Evolutionary conservation across 1,140 invertebrate genomes (phyloP), one percentile per base, ranked within the genome.

Genomic region (Lepidurus arcticus): DNA sequence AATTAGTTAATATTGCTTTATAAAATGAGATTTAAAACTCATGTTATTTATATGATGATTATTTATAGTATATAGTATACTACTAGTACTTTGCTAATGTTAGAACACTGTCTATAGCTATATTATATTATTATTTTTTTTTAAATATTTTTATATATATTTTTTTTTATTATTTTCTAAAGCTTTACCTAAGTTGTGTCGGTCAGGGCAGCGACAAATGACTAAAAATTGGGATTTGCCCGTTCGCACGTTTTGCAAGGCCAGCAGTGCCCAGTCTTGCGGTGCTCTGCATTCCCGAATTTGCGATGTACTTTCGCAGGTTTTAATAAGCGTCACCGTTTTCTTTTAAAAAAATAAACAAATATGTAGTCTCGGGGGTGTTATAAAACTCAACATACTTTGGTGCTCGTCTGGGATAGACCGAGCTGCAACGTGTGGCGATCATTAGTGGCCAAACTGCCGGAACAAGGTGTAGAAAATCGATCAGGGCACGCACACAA

Each of bases 191-290:
- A 96, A 88, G 83, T 92, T 90, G 82, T 91, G 93, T 47, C 90
- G 89, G 79, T 93, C 90, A 4, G 94, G 93, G 87, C 95, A 97
- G 82, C 93, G 89, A 84, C 95, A 97, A 80, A 96, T 95, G 75
- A 96, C 94, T 73, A 97, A 87, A 84, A 96, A 97, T 85, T 97
- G 94, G 8, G 94, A 95, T 86, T 97, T 96, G 79, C 95, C 95
- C 8, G 94, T 97, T 82, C 94, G 85, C 76, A 94, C 92, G 83
- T 96, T 96, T 85, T 97, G 95, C 74, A 97, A 86, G 5, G 95
- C 95, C 76, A 97, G 85, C 73, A 97, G 85, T 7, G 94, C 95
- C 95, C 95, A 97, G 83, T 97, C 95, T 80, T 93, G 89, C 0
- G 94, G 93, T 44, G 91, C 88, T 81, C 93, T 88, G 83, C 95